Percentiles rank a stretch among this genome's conserved stretches.
Evolutionary conservation across 1,140 invertebrate genomes (phyloP).

Genomic region (Tribolium madens): DNA sequence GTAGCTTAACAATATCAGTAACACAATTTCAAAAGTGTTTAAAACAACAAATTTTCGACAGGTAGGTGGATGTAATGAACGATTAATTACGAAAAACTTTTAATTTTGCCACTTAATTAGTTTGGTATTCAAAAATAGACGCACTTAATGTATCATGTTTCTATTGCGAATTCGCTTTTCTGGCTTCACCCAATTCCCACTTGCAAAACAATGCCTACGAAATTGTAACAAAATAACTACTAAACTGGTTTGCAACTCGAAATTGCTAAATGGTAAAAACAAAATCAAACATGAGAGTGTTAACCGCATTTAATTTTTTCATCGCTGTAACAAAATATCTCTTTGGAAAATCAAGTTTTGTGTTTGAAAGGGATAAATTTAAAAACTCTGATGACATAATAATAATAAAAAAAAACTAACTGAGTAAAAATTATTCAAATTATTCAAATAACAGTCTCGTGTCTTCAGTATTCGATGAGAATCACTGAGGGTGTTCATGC

Average conservation of each 20-base stretch:
- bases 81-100: slow-evolving; percentile 8
- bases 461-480: slow-evolving; percentile 39
- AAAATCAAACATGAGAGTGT: too few species aligned
- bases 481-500: slow-evolving; percentile 43
- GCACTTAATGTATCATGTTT: slow-evolving; percentile 7
- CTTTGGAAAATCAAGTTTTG: neutral
- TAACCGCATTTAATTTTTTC: neutral
- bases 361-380: slow-evolving; percentile 6
- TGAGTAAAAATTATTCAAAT: neutral
- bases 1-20: slow-evolving; percentile 10
- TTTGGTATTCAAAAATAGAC: neutral
- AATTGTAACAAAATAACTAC: too few species aligned
- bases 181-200: neutral
- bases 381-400: slow-evolving; percentile 26
- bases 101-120: slow-evolving; percentile 28
- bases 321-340: neutral
- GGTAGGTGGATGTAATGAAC: slow-evolving; percentile 4
- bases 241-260: too few species aligned
- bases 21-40: neutral
- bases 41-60: slow-evolving; percentile 5
- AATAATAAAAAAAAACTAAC: slow-evolving; percentile 43
- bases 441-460: slow-evolving; percentile 42
- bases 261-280: too few species aligned
- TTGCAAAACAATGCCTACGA: too few species aligned
- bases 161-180: neutral